phyloP scores from a whole-genome alignment of 2,888 invertebrate species.

The Pyrrhia umbra region DNA sequence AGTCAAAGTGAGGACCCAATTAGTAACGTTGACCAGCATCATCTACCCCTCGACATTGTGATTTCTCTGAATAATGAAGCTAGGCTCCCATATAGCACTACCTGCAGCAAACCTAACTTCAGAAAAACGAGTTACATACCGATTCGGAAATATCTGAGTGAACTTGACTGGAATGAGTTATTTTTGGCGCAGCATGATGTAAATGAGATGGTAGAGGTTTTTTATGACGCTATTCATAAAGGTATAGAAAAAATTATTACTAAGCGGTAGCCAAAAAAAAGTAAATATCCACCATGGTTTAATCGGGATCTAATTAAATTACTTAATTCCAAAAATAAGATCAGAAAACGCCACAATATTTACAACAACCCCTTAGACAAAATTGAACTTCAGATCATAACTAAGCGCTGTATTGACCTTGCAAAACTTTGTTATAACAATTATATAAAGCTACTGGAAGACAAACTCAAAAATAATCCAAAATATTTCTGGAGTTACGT shows the following conservation, averaged over 20 bases:
- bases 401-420: not conserved
- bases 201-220: too few relatives aligned
- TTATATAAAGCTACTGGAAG: not conserved
- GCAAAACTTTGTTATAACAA: not conserved
- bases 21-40: not conserved
- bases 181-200: too few relatives aligned
- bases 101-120: not conserved
- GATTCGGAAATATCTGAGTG: too few relatives aligned
- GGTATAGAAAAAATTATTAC: too few relatives aligned
- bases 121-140: too few relatives aligned
- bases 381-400: too few relatives aligned
- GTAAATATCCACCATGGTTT: not conserved
- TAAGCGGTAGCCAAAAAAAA: too few relatives aligned
- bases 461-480: not conserved
- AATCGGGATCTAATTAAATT: not conserved
- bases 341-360: too few relatives aligned
- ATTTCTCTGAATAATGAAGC: not conserved
- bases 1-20: not conserved
- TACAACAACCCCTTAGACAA: too few relatives aligned
- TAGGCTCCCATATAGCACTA: not conserved
- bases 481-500: not conserved
- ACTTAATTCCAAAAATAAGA: not conserved
- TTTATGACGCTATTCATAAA: too few relatives aligned
- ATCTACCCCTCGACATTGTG: not conserved
- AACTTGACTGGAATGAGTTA: too few relatives aligned